phyloP scores from a whole-genome alignment of 2,113 vertebrate species.

The Alces alces region DNA sequence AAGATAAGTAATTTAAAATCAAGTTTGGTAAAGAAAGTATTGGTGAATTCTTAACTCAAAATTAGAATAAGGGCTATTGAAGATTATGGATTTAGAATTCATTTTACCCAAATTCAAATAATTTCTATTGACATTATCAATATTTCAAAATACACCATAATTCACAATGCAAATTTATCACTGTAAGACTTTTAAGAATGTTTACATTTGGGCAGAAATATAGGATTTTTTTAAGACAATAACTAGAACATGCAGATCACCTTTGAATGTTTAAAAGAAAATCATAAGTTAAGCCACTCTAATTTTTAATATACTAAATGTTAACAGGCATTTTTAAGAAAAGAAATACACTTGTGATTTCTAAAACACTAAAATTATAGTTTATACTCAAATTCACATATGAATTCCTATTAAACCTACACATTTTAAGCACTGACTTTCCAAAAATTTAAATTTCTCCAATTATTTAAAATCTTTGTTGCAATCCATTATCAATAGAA shows the following conservation, averaged over 20 bases:
- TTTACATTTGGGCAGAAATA: not conserved
- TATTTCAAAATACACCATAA: not conserved
- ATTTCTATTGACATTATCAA: not conserved
- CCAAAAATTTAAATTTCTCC: not conserved
- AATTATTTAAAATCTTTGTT: not conserved
- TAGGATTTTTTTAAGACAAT: slow-evolving; percentile 1
- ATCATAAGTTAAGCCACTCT: not conserved
- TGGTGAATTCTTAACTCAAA: not conserved
- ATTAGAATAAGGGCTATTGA: not conserved
- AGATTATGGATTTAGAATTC: not conserved
- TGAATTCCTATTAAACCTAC: not conserved
- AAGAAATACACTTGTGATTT: not conserved
- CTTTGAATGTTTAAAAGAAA: not conserved
- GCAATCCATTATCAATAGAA: not conserved
- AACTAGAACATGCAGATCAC: not conserved
- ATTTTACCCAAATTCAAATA: not conserved
- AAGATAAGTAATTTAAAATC: not conserved
- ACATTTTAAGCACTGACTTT: not conserved
- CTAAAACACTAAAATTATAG: not conserved
- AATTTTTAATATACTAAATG: slow-evolving; percentile 10
- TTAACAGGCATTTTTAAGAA: not conserved
- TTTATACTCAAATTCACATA: not conserved
- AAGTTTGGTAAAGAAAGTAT: not conserved
- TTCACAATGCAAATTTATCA: slow-evolving; percentile 33
- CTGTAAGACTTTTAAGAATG: not conserved